These are phyloP conservation scores for Pardosa pseudoannulata DNA, from an alignment of 2,888 invertebrate species.

Conservation along the genomic window DNA sequence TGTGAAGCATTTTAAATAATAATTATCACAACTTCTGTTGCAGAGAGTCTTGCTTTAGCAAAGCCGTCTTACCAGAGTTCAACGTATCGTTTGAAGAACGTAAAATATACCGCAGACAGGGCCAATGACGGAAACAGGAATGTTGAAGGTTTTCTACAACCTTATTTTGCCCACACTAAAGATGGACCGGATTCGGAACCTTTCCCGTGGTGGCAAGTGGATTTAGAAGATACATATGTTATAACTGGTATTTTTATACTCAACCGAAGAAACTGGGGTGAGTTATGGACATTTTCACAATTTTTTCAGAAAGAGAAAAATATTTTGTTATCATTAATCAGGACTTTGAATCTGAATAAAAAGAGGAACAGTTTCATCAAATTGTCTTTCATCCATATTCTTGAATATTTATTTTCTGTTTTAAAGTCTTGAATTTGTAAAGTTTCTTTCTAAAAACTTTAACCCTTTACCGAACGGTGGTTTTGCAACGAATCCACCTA, in stretches of 20 bases:
- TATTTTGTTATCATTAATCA: too few relatives aligned
- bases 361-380: too few relatives aligned
- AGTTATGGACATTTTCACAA: not conserved
- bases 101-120: slow-evolving; percentile 73
- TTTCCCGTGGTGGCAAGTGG: slow-evolving; percentile 74
- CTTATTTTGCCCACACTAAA: slow-evolving; percentile 72
- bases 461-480: too few relatives aligned
- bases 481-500: too few relatives aligned
- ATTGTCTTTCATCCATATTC: too few relatives aligned
- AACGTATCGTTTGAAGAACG: slow-evolving; percentile 73
- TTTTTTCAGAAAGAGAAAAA: too few relatives aligned
- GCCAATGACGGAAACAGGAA: slow-evolving; percentile 73
- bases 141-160: slow-evolving; percentile 68
- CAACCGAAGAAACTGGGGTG: slow-evolving; percentile 73
- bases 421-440: too few relatives aligned
- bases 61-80: slow-evolving; percentile 74
- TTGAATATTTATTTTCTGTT: too few relatives aligned
- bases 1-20: too few relatives aligned
- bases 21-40: not conserved
- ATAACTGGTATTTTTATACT: slow-evolving; percentile 72
- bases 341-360: too few relatives aligned
- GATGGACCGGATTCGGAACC: slow-evolving; percentile 69
- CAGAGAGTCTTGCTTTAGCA: slow-evolving; percentile 70
- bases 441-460: too few relatives aligned
- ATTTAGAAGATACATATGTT: slow-evolving; percentile 71